Evolutionary conservation across 1,140 invertebrate genomes (phyloP), one percentile per base, ranked within the genome.

Genomic region (Orchestia grillus): DNA sequence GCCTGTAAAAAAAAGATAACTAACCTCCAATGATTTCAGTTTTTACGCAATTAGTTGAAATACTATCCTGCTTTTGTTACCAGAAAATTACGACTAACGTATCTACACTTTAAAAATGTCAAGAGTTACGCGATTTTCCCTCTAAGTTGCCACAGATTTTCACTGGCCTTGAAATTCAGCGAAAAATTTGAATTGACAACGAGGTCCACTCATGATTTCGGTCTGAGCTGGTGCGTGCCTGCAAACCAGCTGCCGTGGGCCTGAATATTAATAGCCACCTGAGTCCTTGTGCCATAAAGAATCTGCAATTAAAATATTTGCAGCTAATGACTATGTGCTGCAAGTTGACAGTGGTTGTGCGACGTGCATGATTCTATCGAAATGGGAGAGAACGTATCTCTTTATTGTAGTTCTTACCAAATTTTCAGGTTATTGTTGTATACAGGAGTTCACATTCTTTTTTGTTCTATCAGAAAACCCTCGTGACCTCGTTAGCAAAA

Each of bases 251-350:
- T 42, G 88, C 41, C 41, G 87, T 44, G 11, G 88, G 41, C 88
- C 42, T 90, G 88, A 90, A 90, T 90, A 90, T 90, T 90, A 90
- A 90, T 90, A 28, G 41, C 88, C 88, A 90, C 88, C 88, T 90
- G 88, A 90, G 3, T 42, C 43, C 15, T 4, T 28, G 3, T 15
- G 15, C 43, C 0, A 43, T 16, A 90, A 90, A 90, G 43, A 90
- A 41, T 36, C 1, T 36, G 42, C n/a, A n/a, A n/a, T n/a, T n/a
- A 42, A 42, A 42, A 16, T 42, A 42, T 90, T 90, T 77, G 11
- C 62, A 28, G 62, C 62, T 36, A 77, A 77, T 77, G 62, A 77
- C 36, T 77, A 28, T 77, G 28, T 3, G 28, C 11, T 77, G 62
- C 62, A 77, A 15, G 62, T 77, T 77, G 11, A 3, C 28, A 36